Base-by-base conservation (phyloP, 2,888 invertebrate species). In the Bombyx huttoni region DNA sequence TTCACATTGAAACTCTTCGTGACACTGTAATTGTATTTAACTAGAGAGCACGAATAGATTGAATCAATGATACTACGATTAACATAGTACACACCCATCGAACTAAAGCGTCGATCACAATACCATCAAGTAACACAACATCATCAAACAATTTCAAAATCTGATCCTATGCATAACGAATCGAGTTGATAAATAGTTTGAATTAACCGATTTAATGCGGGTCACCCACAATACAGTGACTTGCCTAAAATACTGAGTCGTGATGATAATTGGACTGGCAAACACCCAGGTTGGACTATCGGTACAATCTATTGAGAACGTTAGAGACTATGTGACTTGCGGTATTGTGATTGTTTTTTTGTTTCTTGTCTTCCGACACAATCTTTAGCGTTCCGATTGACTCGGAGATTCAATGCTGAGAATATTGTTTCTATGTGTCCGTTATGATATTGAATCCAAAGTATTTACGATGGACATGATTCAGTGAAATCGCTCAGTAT, bases 131-230 rank as follows among this genome's bases (percentile, higher is more conserved):
- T 71, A 81, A 81, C 82, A 84, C 75, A 86, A 86, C 85, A 87
- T 78, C 78, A 83, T 85, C 84, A 85, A 85, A 86, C 83, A 84
- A 81, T 84, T 81, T 82, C 81, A 77, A 82, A 85, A 85, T 87
- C 83, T 78, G 83, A 84, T 84, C 82, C 80, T 82, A 85, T 83
- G 85, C 87, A 84, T 87, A 85, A 83, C 84, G 84, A 84, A 84
- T 84, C 73, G 78, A 78, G 78, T 83, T 81, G 86, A 88, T 87
- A 88, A 88, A 87, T 86, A 85, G 84, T 86, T 85, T 81, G 84
- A 87, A 88, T 87, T 87, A 85, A 88, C 88, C 87, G 87, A 88
- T 88, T 86, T 86, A 87, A 87, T 87, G 84, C 88, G 88, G 88
- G 88, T 88, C 88, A 87, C 85, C 84, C 85, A 82, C 76, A 80